These are phyloP conservation scores for Cheirogaleus major DNA, from an alignment of 2,797 vertebrate species.

Conservation along the genomic window DNA sequence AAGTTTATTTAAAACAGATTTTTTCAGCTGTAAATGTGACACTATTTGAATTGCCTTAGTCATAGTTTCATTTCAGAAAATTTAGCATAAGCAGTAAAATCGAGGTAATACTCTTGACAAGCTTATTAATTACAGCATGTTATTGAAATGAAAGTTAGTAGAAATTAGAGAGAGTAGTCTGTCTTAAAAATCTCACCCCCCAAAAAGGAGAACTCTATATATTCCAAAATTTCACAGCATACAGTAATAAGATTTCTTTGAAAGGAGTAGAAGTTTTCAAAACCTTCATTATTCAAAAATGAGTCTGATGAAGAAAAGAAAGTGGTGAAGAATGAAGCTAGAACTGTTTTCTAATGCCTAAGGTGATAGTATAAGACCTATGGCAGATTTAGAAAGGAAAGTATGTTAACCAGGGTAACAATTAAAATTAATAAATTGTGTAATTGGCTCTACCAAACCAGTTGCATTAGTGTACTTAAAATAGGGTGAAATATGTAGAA, in stretches of 20 bases:
- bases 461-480: not conserved
- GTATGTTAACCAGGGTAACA: not conserved
- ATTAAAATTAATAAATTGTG: not conserved
- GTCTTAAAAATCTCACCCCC: not conserved
- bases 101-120: not conserved
- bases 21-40: not conserved
- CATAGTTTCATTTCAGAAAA: not conserved
- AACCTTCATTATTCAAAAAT: conserved; percentile 12
- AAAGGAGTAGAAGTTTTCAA: conserved; percentile 13
- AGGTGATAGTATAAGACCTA: not conserved
- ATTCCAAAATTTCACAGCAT: not conserved
- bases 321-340: not conserved
- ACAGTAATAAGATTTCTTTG: not conserved
- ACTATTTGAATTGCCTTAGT: not conserved
- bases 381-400: not conserved
- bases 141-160: not conserved
- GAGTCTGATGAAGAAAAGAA: not conserved
- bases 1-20: not conserved
- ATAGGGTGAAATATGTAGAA: not conserved
- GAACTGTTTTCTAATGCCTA: not conserved
- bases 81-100: not conserved
- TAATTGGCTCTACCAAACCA: not conserved
- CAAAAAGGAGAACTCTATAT: not conserved
- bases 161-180: not conserved
- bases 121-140: not conserved